Base-by-base conservation (phyloP, 2,888 invertebrate species). In the Dicyrtoma fusca region DNA sequence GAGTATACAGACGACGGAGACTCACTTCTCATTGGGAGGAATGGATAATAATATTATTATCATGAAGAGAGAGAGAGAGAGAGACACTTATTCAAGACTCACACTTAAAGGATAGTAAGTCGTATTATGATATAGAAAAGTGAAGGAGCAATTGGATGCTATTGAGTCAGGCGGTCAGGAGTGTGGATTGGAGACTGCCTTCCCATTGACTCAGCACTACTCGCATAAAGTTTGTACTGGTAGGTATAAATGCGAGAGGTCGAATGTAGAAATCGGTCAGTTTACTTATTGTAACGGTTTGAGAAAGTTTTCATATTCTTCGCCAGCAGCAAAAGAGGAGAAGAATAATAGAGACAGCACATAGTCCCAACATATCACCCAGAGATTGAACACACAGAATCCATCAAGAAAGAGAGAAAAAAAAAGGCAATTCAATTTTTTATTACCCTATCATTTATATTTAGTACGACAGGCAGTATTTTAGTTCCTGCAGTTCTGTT, bases 241-340 rank as follows among this genome's bases (percentile, higher is more conserved):
- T 61, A 13, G 61, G 69, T 74, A 74, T 74, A 74, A 74, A 74
- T 74, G 71, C 57, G 62, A 71, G 68, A 64, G 71, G 66, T 71
- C 66, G 59, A 51, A 42, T 74, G 74, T 74, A 74, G 74, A 74
- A 71, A 74, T 74, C 71, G 71, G 74, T 74, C 74, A 74, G 74
- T 74, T 71, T 74, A 61, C 51, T 71, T 68, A 71, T 68, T 71
- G 68, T 71, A 71, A 70, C 71, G 66, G 61, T 66, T 74, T 74
- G 74, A 74, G 74, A 74, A 74, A 74, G 74, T 74, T 74, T 74
- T 68, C 45, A 71, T 45, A 26, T 5, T 53, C 19, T 53, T 44
- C 44, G 44, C 23, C 21, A 55, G 53, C 55, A 55, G 23, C 55
- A 34, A 65, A 34, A 23, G 25, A 34, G 61, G 61, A 61, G 13